A percentile compares a stretch with the other conserved stretches of the same genome.
phyloP scores from a whole-genome alignment of 2,888 invertebrate species.

The Malacosoma neustria region DNA sequence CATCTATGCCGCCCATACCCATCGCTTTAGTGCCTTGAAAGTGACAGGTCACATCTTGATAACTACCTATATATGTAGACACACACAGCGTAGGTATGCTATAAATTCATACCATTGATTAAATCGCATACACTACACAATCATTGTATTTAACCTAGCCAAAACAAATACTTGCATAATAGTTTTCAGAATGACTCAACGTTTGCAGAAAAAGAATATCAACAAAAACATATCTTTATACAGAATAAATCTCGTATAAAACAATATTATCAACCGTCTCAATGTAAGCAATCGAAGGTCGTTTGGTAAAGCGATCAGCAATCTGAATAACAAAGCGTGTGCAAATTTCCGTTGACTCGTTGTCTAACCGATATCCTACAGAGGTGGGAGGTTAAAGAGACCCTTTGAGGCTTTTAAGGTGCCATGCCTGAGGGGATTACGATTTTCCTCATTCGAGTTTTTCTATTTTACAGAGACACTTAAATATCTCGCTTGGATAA shows the following conservation, averaged over 20 bases:
- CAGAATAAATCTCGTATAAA: not conserved
- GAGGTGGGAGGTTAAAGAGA: slow-evolving; percentile 1
- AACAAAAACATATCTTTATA: not conserved
- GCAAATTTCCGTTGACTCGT: slow-evolving; percentile 17
- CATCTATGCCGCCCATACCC: too few relatives aligned
- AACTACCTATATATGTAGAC: too few relatives aligned
- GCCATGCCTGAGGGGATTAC: slow-evolving; percentile 1
- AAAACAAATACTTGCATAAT: too few relatives aligned
- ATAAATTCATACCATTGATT: too few relatives aligned
- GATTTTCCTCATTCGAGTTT: not conserved
- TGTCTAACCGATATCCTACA: slow-evolving; percentile 1
- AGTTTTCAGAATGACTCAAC: not conserved
- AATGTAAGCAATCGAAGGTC: slow-evolving; percentile 24
- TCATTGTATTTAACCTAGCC: too few relatives aligned
- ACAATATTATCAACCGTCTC: slow-evolving; percentile 8
- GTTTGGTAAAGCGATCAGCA: slow-evolving; percentile 31
- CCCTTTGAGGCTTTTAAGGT: not conserved
- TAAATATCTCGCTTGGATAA: not conserved
- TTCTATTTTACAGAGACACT: not conserved
- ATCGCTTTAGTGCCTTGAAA: too few relatives aligned
- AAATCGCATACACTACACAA: too few relatives aligned
- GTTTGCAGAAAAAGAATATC: not conserved
- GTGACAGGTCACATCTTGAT: too few relatives aligned
- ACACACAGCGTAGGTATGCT: too few relatives aligned
- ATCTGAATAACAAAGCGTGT: slow-evolving; percentile 37